phyloP scores from a whole-genome alignment of 1,140 invertebrate species.

The Prorops nasuta region DNA sequence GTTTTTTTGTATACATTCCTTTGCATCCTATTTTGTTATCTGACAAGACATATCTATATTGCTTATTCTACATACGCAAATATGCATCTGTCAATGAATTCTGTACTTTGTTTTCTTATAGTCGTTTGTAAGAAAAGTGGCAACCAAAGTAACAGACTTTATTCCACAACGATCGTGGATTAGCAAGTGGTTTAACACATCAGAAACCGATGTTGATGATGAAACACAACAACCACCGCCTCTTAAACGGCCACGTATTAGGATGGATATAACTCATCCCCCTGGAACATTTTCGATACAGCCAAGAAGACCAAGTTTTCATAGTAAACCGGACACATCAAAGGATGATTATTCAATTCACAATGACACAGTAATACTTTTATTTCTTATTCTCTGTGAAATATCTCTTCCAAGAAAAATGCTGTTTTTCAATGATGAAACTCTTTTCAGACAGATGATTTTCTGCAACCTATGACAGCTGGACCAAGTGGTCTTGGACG shows the following conservation, averaged over 20 bases:
- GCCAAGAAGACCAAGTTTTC: conserved; percentile 26
- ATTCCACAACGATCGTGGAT: conserved; percentile 52
- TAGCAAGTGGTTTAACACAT: conserved; percentile 52
- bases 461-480: conserved; percentile 37
- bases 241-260: conserved; percentile 46
- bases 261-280: conserved; percentile 50
- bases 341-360: conserved; percentile 29
- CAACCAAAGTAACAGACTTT: conserved; percentile 50
- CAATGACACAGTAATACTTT: conserved; percentile 23
- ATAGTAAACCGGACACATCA: conserved; percentile 21
- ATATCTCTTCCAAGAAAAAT: neutral
- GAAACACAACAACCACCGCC: conserved; percentile 39
- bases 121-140: conserved; percentile 56
- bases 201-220: conserved; percentile 35
- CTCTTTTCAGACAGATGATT: conserved; percentile 37
- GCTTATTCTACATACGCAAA: too few relatives aligned
- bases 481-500: conserved; percentile 37
- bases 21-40: neutral
- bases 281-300: conserved; percentile 50
- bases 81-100: neutral
- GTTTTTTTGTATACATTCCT: neutral
- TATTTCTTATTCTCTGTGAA: neutral
- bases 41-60: too few relatives aligned
- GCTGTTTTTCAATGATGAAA: neutral
- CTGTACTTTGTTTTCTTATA: conserved; percentile 23